Base-by-base conservation (phyloP, 2,797 vertebrate species). In the Phalanger gymnotis region DNA sequence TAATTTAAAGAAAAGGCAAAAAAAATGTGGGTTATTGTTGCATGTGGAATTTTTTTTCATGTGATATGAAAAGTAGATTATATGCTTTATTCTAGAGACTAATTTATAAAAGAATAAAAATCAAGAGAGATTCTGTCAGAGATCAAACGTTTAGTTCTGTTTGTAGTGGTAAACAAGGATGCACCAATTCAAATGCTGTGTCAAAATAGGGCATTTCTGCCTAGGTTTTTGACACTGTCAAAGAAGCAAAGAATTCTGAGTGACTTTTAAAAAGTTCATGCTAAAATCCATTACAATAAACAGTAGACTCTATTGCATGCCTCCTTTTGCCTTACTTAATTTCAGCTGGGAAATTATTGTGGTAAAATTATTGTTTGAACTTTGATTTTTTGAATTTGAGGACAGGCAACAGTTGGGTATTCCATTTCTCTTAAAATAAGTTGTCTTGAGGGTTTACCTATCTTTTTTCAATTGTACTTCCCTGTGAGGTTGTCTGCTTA, bases 151-250 rank as follows among this genome's bases (percentile, higher is more conserved):
- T 66, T 51, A 51, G 91, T 92, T 94, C 90, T 57, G 13, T 91
- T 97, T 81, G 51, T 81, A 13, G 16, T 91, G 94, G 93, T 93
- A 93, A 94, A 95, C 56, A 93, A 73, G 61, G 7, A 55, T 54
- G 51, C 2, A 92, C 92, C 92, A 66, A n/a, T 96, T 95, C 53
- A 93, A 92, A 16, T 53, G 96, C 73, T 6, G 40, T 57, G 28
- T 92, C 61, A 97, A 53, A 96, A 90, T 95, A 96, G 90, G 51
- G 92, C 54, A 25, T 90, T 40, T 94, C 9, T 40, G 56, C 89
- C 95, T 96, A 93, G 90, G 90, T 96, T 95, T 96, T 57, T 92
- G 87, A 55, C 5, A 34, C 90, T 96, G 58, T 27, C 73, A 93
- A 55, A 54, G 7, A 96, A 91, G 22, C 81, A 91, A 89, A 95